Base-by-base conservation (phyloP, 92 coral and sea anemone genomes). In the Epizoanthus stellaris region DNA sequence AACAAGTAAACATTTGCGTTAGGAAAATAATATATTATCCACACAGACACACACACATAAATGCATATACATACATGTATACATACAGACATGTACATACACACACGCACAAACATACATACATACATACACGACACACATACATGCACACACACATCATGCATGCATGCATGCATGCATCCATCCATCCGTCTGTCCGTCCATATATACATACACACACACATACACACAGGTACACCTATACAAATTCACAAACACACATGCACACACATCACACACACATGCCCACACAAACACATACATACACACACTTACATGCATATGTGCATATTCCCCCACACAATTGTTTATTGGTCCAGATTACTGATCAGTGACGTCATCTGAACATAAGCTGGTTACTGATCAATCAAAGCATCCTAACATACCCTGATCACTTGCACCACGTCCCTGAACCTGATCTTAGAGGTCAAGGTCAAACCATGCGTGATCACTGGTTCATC, bases 401-500 rank as follows among this genome's bases (percentile, higher is more conserved):
- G 70, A 21, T 54, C 23, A 43, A 72, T 4, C 3, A 72, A 4
- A 10, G 3, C 4, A 38, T 1, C 57, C 4, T 12, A 1, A 53
- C 93, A 19, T 83, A 94, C 98, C 85, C 84, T 94, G 30, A 94
- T 94, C 57, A 94, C 93, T 87, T 92, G 98, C 15, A 94, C 94
- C 6, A 94, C 98, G 86, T 94, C 95, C 80, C 98, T 86, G 84
- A 94, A 94, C 70, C 95, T 83, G 73, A 94, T 86, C 88, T 91
- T 92, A 4, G 98, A 94, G 6, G 98, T 94, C 49, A 92, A 76
- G 2, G 98, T 94, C 77, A 89, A 83, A 25, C 98, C 98, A 82
- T 94, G 98, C 11, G 98, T 94, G 7, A 94, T 94, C 13, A 94
- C 87, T 36, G 98, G 98, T 79, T 88, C 98, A 45, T 94, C 95